Percentiles rank a stretch among this genome's conserved stretches.
These are phyloP conservation scores for Osmerus eperlanus DNA, from an alignment of 2,113 vertebrate species.

Conservation along the genomic window DNA sequence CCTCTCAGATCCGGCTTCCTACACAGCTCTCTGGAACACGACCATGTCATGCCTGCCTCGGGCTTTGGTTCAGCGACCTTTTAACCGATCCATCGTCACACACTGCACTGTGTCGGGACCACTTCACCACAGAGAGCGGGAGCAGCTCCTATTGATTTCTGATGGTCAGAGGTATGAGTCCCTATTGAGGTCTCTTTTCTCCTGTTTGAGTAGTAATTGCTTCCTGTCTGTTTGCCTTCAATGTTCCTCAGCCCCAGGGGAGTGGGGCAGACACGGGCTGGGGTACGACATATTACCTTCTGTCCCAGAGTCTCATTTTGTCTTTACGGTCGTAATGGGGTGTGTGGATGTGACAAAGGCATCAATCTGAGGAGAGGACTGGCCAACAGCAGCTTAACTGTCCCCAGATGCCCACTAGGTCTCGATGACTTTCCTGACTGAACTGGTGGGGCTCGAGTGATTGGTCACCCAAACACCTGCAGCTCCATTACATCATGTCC, in stretches of 20 bases:
- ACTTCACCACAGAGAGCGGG: too few species aligned
- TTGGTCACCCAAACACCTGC: not conserved
- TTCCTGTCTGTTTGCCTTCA: slow-evolving; percentile 25
- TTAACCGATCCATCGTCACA: not conserved
- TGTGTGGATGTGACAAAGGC: slow-evolving; percentile 18
- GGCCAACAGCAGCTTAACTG: slow-evolving; percentile 22
- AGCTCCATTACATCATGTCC: not conserved
- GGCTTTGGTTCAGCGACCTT: not conserved
- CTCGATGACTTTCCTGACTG: slow-evolving; percentile 16
- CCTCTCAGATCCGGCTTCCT: not conserved
- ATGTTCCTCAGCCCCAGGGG: not conserved
- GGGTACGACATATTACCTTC: slow-evolving; percentile 20
- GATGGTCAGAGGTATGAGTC: slow-evolving; percentile 16
- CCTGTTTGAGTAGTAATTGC: slow-evolving; percentile 32
- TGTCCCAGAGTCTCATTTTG: slow-evolving; percentile 38
- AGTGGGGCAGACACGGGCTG: not conserved
- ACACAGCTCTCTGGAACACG: not conserved
- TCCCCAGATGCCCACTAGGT: slow-evolving; percentile 19
- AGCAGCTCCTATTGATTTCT: slow-evolving; percentile 37
- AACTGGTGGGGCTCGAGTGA: slow-evolving; percentile 10
- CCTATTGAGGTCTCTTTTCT: slow-evolving; percentile 24
- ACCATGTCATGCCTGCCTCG: not conserved
- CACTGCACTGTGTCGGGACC: not conserved
- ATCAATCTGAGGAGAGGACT: slow-evolving; percentile 33
- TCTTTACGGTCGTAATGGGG: slow-evolving; percentile 10